These are phyloP conservation scores for Onthophagus taurus DNA, from an alignment of 1,140 invertebrate genomes.

Conservation along the genomic window DNA sequence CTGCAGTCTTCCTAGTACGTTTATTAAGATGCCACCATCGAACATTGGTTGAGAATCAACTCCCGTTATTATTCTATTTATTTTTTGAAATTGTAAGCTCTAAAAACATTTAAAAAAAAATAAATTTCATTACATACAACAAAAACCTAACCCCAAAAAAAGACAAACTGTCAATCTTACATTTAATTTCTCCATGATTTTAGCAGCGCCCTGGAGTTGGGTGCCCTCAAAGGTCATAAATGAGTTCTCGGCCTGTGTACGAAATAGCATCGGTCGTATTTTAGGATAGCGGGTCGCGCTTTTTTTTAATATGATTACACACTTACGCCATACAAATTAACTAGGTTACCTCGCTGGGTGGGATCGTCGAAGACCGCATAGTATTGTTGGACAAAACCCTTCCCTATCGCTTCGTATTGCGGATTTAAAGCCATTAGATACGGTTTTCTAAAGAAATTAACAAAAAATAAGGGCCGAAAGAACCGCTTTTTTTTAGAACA, in stretches of 20 bases:
- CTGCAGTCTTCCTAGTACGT: constrained; percentile 87
- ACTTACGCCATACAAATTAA: constrained; percentile 85
- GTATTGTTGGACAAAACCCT: constrained; percentile 88
- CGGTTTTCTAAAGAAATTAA: not conserved
- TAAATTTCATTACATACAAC: not conserved
- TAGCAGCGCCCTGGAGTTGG: constrained; percentile 80
- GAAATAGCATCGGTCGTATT: constrained; percentile 14
- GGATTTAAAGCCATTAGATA: constrained; percentile 70
- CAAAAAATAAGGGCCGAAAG: too few relatives aligned
- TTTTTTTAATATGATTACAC: not conserved
- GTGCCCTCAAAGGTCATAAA: constrained; percentile 94
- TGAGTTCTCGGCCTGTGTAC: constrained; percentile 73
- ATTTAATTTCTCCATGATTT: constrained; percentile 91
- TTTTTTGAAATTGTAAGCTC: constrained; percentile 86
- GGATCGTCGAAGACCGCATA: constrained; percentile 86
- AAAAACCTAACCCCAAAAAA: not conserved
- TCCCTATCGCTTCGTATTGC: constrained; percentile 83
- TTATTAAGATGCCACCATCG: constrained; percentile 88
- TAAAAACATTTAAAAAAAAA: constrained; percentile 45
- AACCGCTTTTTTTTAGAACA: too few relatives aligned
- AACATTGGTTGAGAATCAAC: constrained; percentile 93
- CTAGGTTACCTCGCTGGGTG: constrained; percentile 64
- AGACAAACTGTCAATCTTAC: constrained; percentile 46
- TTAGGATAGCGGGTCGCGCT: not conserved
- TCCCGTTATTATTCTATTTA: constrained; percentile 81